Base-by-base conservation (phyloP, 2,113 vertebrate genomes). In the Triplophysa dalaica region DNA sequence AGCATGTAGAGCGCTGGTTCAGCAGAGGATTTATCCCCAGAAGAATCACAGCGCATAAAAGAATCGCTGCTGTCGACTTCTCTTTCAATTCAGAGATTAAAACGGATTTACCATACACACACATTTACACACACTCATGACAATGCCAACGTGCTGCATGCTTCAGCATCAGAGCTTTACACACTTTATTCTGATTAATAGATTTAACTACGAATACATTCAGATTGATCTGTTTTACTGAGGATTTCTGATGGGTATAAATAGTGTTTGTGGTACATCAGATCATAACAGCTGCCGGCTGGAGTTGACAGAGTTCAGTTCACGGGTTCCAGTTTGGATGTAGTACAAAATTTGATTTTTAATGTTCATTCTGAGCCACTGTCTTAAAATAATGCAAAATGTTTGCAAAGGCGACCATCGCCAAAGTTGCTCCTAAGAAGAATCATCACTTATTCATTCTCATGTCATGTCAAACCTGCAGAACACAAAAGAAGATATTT, bases 51-150 rank as follows among this genome's bases (percentile, higher is more conserved):
- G 87, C 88, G 90, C 87, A 92, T 89, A 90, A 90, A 91, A 91
- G 88, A 91, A 87, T 52, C 91, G 90, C 90, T 91, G 86, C 29
- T 78, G 74, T 80, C 87, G 88, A 91, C 87, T 88, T 92, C 90
- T 90, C 90, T 86, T 94, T 93, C 89, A 90, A 78, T 1, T 72
- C 0, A 0, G 91, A 70, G 93, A 94, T 95, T 94, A 94, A 89
- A 81, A 56, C 66, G 84, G 87, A 70, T 75, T 90, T 83, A 88
- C 64, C 68, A 67, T 82, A 26, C 85, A 87, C 75, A 83, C 72
- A 48, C 63, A 52, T 67, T 52, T 52, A 84, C 82, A 79, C 70
- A 70, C 78, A 80, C 69, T 29, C 3, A 29, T 29, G 29, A 29
- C 29, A 29, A 29, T 29, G 29, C 29, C 56, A 14, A 16, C 52